These are phyloP conservation scores for Galleria mellonella DNA, from an alignment of 1,140 invertebrate species.

Conservation along the genomic window DNA sequence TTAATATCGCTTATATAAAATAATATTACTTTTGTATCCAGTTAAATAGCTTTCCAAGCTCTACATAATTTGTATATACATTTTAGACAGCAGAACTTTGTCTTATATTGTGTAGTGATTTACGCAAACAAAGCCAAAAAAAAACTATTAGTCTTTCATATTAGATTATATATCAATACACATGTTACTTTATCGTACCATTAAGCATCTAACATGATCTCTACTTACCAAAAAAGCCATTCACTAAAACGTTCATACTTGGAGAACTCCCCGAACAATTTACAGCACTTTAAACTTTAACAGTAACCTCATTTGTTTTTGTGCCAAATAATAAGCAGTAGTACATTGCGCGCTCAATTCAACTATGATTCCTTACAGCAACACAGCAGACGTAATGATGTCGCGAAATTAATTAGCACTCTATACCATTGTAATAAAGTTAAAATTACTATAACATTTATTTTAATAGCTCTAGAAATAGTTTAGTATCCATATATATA, in stretches of 20 bases:
- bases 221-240: constrained; percentile 7
- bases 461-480: not conserved
- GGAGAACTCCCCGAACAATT: constrained; percentile 16
- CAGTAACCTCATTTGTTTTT: constrained; percentile 28
- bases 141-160: too few relatives aligned
- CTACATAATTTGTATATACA: too few relatives aligned
- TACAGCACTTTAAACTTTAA: constrained; percentile 25
- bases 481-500: not conserved
- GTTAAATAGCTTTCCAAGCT: too few relatives aligned
- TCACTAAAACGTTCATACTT: constrained; percentile 6
- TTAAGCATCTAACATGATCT: too few relatives aligned
- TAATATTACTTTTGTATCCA: too few relatives aligned
- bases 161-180: too few relatives aligned
- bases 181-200: too few relatives aligned
- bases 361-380: constrained; percentile 24
- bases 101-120: too few relatives aligned
- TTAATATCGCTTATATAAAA: too few relatives aligned
- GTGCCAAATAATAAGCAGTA: constrained; percentile 29
- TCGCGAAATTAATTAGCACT: not conserved
- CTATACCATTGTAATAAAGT: not conserved
- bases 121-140: too few relatives aligned
- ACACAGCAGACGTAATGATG: constrained; percentile 10
- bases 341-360: constrained; percentile 6
- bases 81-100: too few relatives aligned
- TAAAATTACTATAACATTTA: not conserved